phyloP scores from a whole-genome alignment of 1,140 invertebrate genomes.

The Zaprionus nigranus region DNA sequence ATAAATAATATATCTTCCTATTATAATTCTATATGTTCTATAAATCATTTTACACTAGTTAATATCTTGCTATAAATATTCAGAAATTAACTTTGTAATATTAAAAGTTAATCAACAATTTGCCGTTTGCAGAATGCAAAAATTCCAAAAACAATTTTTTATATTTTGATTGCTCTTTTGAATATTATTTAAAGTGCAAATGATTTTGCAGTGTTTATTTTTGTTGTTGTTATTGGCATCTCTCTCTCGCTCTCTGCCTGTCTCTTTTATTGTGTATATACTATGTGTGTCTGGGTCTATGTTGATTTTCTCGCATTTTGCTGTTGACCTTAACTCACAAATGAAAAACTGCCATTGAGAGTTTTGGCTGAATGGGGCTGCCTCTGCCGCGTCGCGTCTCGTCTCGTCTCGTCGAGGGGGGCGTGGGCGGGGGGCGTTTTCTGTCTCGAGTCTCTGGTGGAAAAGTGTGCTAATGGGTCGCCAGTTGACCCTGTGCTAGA shows the following conservation, averaged over 20 bases:
- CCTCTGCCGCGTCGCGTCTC: not conserved
- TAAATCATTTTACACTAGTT: no score
- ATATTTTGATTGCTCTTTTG: not conserved
- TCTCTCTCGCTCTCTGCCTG: not conserved
- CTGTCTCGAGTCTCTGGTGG: constrained; percentile 40
- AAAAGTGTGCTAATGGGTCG: constrained; percentile 84
- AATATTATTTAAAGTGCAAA: not conserved
- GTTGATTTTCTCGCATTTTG: constrained; percentile 43
- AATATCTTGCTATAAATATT: not conserved
- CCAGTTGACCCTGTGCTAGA: constrained; percentile 80
- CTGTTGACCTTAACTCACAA: constrained; percentile 77
- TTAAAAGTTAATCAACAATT: no score
- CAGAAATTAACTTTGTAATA: no score
- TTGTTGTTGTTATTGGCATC: not conserved
- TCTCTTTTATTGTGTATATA: constrained; percentile 19
- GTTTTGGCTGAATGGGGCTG: constrained; percentile 48
- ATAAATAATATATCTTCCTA: no score
- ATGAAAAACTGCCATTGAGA: constrained; percentile 74
- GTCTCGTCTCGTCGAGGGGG: constrained; percentile 21
- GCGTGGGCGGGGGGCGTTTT: constrained; percentile 20
- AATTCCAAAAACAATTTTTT: not conserved
- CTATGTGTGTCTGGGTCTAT: constrained; percentile 25
- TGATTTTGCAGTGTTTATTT: not conserved
- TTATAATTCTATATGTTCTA: no score
- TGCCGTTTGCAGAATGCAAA: not conserved